Evolutionary conservation across 2,888 invertebrate genomes (phyloP), one percentile per base, ranked within the genome.

Genomic region (Spodoptera picta): DNA sequence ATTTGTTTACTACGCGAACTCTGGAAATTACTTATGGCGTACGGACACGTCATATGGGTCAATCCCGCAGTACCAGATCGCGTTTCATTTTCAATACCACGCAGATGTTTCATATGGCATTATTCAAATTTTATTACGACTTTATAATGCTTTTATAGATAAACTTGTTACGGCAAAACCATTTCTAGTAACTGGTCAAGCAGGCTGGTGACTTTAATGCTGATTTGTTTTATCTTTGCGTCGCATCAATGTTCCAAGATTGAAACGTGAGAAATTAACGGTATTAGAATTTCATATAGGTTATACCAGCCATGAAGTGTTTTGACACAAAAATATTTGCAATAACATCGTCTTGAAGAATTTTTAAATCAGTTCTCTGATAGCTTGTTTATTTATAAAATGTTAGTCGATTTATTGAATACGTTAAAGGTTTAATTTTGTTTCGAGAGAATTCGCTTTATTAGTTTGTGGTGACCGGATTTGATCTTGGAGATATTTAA

Each of bases 21-120:
- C 69, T 65, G 69, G 66, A 66, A 77, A 72, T 72, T 69, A 73
- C 57, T 49, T 53, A 63, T 52, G 51, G 51, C 66, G 51, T 36
- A 53, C 19, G 48, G 24, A 69, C 67, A 65, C 65, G 71, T 74
- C 68, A 72, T 55, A 58, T 52, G 69, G 73, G 59, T 68, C 70
- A 73, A 54, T 53, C 66, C 73, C 67, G 43, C 64, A 46, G 52
- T 23, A 24, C 50, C 54, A 50, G 57, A 62, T 63, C 54, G 62
- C 69, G 58, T 71, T 72, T 76, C 55, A 52, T 66, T 58, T 36
- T 56, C 42, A 59, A 49, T 69, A 65, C 62, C 59, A 59, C n/a
- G 24, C 48, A 23, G 44, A 64, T 59, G 65, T 43, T 57, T 64
- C 58, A 62, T 54, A 44, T 62, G 49, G 36, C 14, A 36, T 73